Percentiles rank a stretch among this genome's conserved stretches.
phyloP scores from a whole-genome alignment of 2,888 invertebrate species.

The Encarsia formosa region DNA sequence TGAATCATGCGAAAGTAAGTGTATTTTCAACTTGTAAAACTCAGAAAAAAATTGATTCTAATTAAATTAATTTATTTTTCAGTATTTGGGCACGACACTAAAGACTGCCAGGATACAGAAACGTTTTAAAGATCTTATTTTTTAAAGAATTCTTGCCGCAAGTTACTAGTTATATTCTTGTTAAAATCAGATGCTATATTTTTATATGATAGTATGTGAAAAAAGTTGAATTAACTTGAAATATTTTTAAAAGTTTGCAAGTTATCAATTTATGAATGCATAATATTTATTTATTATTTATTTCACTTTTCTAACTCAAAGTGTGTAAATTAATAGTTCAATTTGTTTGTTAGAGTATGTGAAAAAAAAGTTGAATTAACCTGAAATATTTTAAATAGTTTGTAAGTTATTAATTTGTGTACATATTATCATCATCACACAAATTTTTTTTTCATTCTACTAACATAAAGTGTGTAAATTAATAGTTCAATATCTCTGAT shows the following conservation, averaged over 20 bases:
- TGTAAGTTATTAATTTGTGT: too few relatives aligned
- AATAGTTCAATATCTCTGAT: too few relatives aligned
- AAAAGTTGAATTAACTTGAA: slow-evolving; percentile 7
- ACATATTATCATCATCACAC: too few relatives aligned
- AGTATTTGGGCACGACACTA: slow-evolving; percentile 87
- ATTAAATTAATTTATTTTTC: slow-evolving; percentile 36
- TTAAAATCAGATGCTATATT: slow-evolving; percentile 24
- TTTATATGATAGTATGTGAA: slow-evolving; percentile 18
- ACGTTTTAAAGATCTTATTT: slow-evolving; percentile 60
- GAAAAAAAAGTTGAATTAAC: too few relatives aligned
- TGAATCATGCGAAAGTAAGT: slow-evolving; percentile 84
- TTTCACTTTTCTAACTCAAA: too few relatives aligned
- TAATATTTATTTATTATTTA: slow-evolving; percentile 15
- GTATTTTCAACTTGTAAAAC: not conserved
- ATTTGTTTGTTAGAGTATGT: too few relatives aligned
- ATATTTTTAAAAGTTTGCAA: slow-evolving; percentile 12
- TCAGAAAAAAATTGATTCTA: not conserved
- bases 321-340: not conserved
- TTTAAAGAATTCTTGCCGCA: slow-evolving; percentile 22
- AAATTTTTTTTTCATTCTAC: too few relatives aligned
- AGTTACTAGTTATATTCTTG: slow-evolving; percentile 14
- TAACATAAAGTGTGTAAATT: too few relatives aligned
- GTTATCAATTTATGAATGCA: slow-evolving; percentile 18
- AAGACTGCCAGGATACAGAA: slow-evolving; percentile 82
- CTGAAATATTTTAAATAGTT: too few relatives aligned